A percentile compares a stretch with the other conserved stretches of the same genome.
Evolutionary conservation across 53 echinoderm and acorn worm genomes (phyloP).

Genomic region (Holothuria leucospilota): DNA sequence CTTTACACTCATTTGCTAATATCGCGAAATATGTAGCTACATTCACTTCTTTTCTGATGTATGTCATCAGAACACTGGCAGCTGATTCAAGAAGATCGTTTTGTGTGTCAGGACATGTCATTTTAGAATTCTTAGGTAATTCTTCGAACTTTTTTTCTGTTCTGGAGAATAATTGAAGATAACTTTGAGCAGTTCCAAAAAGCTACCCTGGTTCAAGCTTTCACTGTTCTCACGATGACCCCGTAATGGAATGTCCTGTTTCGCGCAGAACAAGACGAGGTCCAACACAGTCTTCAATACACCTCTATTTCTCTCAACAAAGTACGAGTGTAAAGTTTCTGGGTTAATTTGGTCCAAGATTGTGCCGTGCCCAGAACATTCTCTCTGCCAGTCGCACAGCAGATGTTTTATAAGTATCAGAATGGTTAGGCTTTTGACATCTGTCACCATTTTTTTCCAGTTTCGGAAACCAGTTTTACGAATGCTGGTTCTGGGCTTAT

Average conservation of each 20-base stretch:
- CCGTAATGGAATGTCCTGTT: not conserved
- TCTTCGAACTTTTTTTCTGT: not conserved
- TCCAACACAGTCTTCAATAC: not conserved
- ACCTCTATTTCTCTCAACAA: too few species aligned
- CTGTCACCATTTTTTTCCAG: not conserved
- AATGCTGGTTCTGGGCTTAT: too few species aligned
- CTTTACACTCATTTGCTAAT: constrained; percentile 2
- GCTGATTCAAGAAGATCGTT: not conserved
- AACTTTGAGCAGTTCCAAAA: not conserved
- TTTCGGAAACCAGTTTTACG: too few species aligned
- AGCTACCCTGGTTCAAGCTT: not conserved
- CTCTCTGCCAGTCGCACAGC: not conserved
- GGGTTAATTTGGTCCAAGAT: not conserved
- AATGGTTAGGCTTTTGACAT: not conserved
- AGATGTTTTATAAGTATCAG: not conserved
- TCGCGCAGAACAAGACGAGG: not conserved
- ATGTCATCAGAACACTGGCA: not conserved
- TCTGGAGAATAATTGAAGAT: not conserved
- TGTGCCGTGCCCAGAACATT: not conserved
- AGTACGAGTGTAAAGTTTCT: not conserved
- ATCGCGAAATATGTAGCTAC: not conserved
- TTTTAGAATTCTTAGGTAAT: not conserved
- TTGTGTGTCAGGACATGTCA: not conserved
- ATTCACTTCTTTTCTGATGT: not conserved
- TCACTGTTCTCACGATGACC: not conserved